Percentiles rank a stretch among this genome's conserved stretches.
phyloP scores from a whole-genome alignment of 1,140 invertebrate genomes.

The Drosophila arizonae region DNA sequence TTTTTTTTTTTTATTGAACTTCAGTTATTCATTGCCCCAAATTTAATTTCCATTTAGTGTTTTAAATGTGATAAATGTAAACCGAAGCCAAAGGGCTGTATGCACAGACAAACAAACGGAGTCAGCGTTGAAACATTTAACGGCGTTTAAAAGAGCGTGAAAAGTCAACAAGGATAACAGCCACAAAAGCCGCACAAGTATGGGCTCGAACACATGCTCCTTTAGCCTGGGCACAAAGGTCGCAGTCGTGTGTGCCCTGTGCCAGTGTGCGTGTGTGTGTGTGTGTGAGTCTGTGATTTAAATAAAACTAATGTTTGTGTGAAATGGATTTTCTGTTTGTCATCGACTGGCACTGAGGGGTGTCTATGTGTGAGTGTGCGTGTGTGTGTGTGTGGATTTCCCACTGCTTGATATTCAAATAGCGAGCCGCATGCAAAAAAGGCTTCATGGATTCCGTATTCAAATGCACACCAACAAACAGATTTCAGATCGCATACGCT shows the following conservation, averaged over 20 bases:
- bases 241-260: slow-evolving; percentile 33
- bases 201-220: slow-evolving; percentile 51
- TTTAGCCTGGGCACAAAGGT: slow-evolving; percentile 52
- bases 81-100: slow-evolving; percentile 4
- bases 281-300: slow-evolving; percentile 62
- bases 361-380: slow-evolving; percentile 13
- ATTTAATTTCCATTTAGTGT: slow-evolving; percentile 33
- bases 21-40: slow-evolving; percentile 33
- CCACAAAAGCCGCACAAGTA: slow-evolving; percentile 31
- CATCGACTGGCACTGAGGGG: slow-evolving; percentile 46
- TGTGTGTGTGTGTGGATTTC: slow-evolving; percentile 56
- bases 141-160: slow-evolving; percentile 80
- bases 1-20: neutral
- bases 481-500: slow-evolving; percentile 76
- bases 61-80: slow-evolving; percentile 59
- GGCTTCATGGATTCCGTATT: slow-evolving; percentile 62
- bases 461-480: slow-evolving; percentile 60
- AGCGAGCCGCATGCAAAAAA: slow-evolving; percentile 53
- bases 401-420: slow-evolving; percentile 75
- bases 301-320: slow-evolving; percentile 81
- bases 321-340: slow-evolving; percentile 81
- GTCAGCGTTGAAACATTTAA: slow-evolving; percentile 52
- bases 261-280: slow-evolving; percentile 2
- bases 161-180: slow-evolving; percentile 77
- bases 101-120: slow-evolving; percentile 20